Evolutionary conservation across 2,797 vertebrate species (phyloP).

Genomic region (Sebastes dallii): DNA sequence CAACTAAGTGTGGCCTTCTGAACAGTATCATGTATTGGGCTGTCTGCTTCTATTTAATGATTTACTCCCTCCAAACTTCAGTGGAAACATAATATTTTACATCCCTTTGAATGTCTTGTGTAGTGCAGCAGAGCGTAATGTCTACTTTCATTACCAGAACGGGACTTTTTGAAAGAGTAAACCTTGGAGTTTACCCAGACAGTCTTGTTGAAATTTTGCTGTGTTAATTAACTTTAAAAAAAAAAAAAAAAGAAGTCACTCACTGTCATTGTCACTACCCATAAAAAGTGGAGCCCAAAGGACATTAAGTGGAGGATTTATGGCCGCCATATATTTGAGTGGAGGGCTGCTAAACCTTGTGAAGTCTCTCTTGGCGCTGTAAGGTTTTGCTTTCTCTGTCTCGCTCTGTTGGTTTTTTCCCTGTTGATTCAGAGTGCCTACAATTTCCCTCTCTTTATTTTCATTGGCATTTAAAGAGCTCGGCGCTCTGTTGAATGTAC

Average conservation of each 20-base stretch:
- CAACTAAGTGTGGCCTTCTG: conserved; percentile 29
- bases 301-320: conserved; percentile 83
- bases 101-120: conserved; percentile 48
- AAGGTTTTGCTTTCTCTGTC: conserved; percentile 78
- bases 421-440: conserved; percentile 76
- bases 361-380: conserved; percentile 77
- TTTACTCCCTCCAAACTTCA: conserved; percentile 58
- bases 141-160: conserved; percentile 65
- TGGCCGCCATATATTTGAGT: conserved; percentile 79
- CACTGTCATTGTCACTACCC: conserved; percentile 73
- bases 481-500: conserved; percentile 68
- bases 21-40: conserved; percentile 27
- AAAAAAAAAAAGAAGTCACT: conserved; percentile 59
- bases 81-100: conserved; percentile 68
- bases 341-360: conserved; percentile 79
- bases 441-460: conserved; percentile 81
- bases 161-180: conserved; percentile 49
- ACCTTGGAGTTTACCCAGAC: conserved; percentile 53
- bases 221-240: conserved; percentile 61
- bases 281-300: conserved; percentile 79
- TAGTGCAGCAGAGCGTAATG: conserved; percentile 45
- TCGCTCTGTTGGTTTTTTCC: conserved; percentile 76
- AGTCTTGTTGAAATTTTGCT: conserved; percentile 55
- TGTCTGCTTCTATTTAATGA: conserved; percentile 53
- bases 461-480: conserved; percentile 80